Base-by-base conservation (phyloP, 2,113 vertebrate genomes). In the Pseudorectes ferrugineus region DNA sequence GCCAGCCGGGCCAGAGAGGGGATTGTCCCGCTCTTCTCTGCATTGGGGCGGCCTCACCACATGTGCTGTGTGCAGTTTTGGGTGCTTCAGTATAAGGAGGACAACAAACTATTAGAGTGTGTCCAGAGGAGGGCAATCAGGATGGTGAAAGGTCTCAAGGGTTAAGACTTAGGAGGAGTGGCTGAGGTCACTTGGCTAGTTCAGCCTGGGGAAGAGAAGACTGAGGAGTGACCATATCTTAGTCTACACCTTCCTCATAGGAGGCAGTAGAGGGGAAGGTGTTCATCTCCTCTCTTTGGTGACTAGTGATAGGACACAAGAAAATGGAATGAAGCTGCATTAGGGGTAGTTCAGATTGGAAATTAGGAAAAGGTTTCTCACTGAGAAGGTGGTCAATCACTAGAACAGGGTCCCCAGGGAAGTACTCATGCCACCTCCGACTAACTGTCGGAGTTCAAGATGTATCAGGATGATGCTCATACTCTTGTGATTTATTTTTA, bases 31-130 rank as follows among this genome's bases (percentile, higher is more conserved):
- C 29, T 55, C 26, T 46, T 1, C 10, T 8, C 29, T 61, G 51
- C 3, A 1, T 46, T 86, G 57, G 8, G 15, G 14, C 0, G 0
- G 14, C 9, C 43, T 18, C 16, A n/a, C 16, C 38, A 14, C 1
- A 0, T 43, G 46, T 40, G 5, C 28, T 66, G 4, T 5, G 26
- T 11, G 31, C 14, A 36, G 38, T 1, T 72, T 8, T 40, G 28
- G 5, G 3, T 1, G 0, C 19, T 1, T 10, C 15, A 38, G 2
- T 40, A 15, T 10, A 51, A 61, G 11, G 33, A 80, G 25, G 23
- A n/a, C 9, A 35, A 28, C 3, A 43, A 18, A 75, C 3, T 19
- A 13, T 14, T 14, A 29, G 7, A 20, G 21, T 49, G 19, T 29
- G 20, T 36, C 35, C 23, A 65, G 62, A 63, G 10, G 13, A 48